A percentile compares a stretch with the other conserved stretches of the same genome.
phyloP scores from a whole-genome alignment of 2,113 vertebrate genomes.

The Willisornis vidua region DNA sequence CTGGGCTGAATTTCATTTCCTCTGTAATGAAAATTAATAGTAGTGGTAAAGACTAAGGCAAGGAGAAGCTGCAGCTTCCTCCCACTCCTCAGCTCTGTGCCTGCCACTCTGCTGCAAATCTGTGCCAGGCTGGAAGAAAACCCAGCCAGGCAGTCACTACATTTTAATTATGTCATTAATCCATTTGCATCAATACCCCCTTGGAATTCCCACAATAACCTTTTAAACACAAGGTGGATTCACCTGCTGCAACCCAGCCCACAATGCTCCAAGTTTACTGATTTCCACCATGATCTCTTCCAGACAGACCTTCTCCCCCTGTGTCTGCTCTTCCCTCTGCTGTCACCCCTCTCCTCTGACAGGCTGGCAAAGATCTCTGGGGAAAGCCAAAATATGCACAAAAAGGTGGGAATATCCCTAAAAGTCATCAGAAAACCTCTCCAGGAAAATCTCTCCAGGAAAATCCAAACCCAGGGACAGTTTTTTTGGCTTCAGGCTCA shows the following conservation, averaged over 20 bases:
- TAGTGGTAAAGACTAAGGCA: neutral
- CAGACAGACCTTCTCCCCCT: neutral
- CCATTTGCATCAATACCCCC: neutral
- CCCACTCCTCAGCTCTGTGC: neutral
- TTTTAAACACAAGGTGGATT: neutral
- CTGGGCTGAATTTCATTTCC: neutral
- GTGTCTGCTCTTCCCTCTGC: neutral
- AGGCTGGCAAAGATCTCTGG: neutral
- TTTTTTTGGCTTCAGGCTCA: neutral
- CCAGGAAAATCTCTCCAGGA: neutral
- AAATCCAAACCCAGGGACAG: neutral
- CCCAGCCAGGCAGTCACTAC: neutral
- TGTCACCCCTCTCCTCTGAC: neutral
- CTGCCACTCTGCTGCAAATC: neutral
- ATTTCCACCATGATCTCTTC: neutral
- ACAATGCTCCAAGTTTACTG: fast-evolving
- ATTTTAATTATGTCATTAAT: neutral
- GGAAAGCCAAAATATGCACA: neutral
- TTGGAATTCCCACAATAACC: neutral
- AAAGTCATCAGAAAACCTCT: neutral
- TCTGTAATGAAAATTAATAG: constrained; percentile 33
- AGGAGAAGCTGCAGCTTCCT: neutral
- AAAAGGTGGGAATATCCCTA: neutral
- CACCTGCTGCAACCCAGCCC: neutral
- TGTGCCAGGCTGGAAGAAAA: neutral